phyloP scores from a whole-genome alignment of 1,140 invertebrate species.

The Sycophila sp. region DNA sequence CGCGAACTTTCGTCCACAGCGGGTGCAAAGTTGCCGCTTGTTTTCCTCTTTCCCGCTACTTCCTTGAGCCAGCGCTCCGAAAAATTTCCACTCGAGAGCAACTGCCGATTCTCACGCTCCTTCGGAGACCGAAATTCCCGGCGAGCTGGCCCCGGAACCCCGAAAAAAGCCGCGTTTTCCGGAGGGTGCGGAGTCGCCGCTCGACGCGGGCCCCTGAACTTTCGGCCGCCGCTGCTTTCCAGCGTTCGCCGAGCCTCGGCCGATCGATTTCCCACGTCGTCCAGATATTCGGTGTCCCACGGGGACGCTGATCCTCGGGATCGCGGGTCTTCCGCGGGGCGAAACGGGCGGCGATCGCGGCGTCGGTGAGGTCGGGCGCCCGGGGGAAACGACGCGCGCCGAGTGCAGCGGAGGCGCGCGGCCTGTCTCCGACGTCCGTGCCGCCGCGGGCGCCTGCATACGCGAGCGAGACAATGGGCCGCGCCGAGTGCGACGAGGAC shows the following conservation, averaged over 20 bases:
- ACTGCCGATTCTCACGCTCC: neutral
- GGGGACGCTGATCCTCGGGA: too few species aligned
- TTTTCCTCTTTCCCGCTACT: neutral
- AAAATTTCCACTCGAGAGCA: neutral
- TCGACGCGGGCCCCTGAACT: neutral
- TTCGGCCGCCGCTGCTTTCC: neutral
- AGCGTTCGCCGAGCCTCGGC: too few species aligned
- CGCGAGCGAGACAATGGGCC: neutral
- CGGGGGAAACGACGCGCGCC: neutral
- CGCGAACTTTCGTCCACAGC: neutral
- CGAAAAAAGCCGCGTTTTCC: neutral
- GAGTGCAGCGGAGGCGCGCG: neutral
- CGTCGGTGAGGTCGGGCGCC: neutral
- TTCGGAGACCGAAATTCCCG: too few species aligned
- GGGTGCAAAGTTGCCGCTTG: neutral
- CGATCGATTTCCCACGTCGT: neutral
- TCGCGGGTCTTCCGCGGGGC: neutral
- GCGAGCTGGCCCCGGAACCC: neutral
- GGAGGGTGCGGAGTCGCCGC: neutral
- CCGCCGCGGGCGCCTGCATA: neutral
- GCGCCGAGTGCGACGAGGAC: neutral
- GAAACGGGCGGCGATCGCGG: neutral
- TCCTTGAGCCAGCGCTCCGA: neutral
- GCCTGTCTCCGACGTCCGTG: constrained; percentile 35
- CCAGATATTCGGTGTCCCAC: too few species aligned